Base-by-base conservation (phyloP, 2,888 invertebrate genomes). In the Colostygia pectinataria region DNA sequence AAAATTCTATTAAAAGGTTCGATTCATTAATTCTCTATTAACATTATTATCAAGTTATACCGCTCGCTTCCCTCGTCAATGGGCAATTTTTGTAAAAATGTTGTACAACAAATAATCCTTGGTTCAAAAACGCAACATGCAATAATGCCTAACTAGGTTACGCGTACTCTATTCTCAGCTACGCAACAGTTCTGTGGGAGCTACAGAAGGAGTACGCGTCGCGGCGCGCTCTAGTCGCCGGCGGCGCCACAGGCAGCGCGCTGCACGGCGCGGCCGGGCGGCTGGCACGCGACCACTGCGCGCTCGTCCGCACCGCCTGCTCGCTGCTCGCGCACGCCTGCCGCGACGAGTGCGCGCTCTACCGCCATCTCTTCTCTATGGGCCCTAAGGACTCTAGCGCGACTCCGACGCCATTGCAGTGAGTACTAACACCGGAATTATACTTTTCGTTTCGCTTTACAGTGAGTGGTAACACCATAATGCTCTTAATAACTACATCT, bases 271-370 rank as follows among this genome's bases (percentile, higher is more conserved):
- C 96, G 1, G 92, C 96, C 77, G 84, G 10, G 92, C 92, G 55
- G 37, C 92, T 93, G 70, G 91, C 92, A 53, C 93, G 93, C 92
- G 50, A 96, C 94, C 70, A 95, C 59, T 98, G 98, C 83, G 93
- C 96, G 14, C 85, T 97, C 36, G 94, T 96, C 57, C 92, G 99
- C 28, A 95, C 96, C 61, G 95, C 98, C 0, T 97, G 97, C 81
- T 94, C 97, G 6, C 95, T 99, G 73, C 91, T 98, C 24, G 93
- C 99, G 24, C 97, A 98, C 77, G 95, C 99, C 0, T 98, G 98
- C 60, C 94, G 98, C 63, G 99, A 99, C 82, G 99, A 99, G 79
- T 94, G 97, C 66, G 94, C 96, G 57, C 91, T 99, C 2, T 99
- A 96, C 78, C 93, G 93, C 57, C 97, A 98, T 76, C 98, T 99